Percentiles rank a stretch among this genome's conserved stretches.
These are phyloP conservation scores for Stenoptilia bipunctidactyla DNA, from an alignment of 2,888 invertebrate species.

Conservation along the genomic window DNA sequence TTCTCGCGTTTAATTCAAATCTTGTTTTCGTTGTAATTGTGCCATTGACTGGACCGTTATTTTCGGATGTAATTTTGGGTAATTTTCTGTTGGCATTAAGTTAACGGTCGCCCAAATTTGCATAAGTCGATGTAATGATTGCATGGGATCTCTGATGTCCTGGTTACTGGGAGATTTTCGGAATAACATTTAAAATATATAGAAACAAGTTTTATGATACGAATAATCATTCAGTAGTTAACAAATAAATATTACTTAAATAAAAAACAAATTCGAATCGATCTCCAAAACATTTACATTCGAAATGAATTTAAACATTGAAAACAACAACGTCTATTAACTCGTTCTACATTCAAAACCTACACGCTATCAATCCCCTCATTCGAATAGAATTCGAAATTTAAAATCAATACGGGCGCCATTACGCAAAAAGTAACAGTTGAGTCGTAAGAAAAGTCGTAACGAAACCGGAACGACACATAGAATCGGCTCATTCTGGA, in stretches of 20 bases:
- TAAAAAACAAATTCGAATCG: too few relatives aligned
- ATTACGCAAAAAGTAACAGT: neutral
- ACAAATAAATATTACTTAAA: too few relatives aligned
- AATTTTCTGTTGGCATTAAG: neutral
- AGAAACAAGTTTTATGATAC: neutral
- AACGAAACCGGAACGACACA: neutral
- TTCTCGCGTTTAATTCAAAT: slow-evolving; percentile 30
- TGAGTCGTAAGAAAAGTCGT: slow-evolving; percentile 1
- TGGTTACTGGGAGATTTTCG: neutral
- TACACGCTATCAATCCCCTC: slow-evolving; percentile 1
- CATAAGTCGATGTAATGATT: neutral
- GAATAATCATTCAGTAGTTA: too few relatives aligned
- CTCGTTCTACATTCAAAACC: neutral
- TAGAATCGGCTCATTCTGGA: slow-evolving; percentile 7
- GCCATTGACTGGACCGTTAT: slow-evolving; percentile 24
- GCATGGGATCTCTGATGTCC: neutral
- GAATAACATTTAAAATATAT: neutral
- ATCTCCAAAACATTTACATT: too few relatives aligned
- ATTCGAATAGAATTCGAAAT: neutral
- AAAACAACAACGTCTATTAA: neutral
- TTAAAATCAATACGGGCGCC: slow-evolving; percentile 1
- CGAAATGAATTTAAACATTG: too few relatives aligned
- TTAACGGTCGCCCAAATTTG: neutral
- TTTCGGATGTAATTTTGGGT: slow-evolving; percentile 5
- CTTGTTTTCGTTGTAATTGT: slow-evolving; percentile 30